Percentiles rank a stretch among this genome's conserved stretches.
Conservation (phyloP, 1,140 invertebrate species). For the Leguminivora glycinivorella region DNA sequence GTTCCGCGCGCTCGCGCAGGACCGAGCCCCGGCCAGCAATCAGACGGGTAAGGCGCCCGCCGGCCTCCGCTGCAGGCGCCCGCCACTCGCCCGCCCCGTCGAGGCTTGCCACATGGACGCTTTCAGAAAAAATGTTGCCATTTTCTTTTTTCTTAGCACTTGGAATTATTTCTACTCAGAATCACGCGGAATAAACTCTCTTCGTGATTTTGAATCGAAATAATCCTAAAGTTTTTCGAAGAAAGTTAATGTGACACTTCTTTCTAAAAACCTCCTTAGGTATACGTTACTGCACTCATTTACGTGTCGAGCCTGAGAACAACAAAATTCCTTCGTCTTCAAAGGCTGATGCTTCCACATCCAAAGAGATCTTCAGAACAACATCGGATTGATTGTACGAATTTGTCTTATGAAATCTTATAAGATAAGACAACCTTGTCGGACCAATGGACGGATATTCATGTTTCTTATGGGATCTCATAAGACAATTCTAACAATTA, state of each 20-base stretch:
- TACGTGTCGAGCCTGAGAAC: not conserved
- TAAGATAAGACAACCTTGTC: not conserved
- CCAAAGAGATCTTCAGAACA: no score
- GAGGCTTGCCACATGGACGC: no score
- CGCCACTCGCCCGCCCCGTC: not conserved
- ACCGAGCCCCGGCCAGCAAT: constrained; percentile 72
- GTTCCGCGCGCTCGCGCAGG: constrained; percentile 48
- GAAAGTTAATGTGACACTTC: not conserved
- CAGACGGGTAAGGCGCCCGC: constrained; percentile 77
- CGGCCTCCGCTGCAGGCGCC: constrained; percentile 1
- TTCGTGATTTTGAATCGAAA: no score
- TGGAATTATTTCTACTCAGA: no score
- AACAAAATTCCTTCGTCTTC: not conserved
- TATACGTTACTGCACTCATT: not conserved
- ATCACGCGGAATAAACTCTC: no score
- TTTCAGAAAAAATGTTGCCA: no score
- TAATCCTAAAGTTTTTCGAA: not conserved
- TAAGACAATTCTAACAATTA: not conserved
- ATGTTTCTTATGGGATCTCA: not conserved
- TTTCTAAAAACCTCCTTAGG: no score
- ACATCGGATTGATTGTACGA: not conserved
- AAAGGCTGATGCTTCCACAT: no score
- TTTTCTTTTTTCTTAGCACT: no score
- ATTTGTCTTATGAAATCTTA: not conserved
- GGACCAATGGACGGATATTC: not conserved